Percentiles rank a stretch among this genome's conserved stretches.
These are phyloP conservation scores for Alitta virens DNA, from an alignment of 2,888 invertebrate species.

Conservation along the genomic window DNA sequence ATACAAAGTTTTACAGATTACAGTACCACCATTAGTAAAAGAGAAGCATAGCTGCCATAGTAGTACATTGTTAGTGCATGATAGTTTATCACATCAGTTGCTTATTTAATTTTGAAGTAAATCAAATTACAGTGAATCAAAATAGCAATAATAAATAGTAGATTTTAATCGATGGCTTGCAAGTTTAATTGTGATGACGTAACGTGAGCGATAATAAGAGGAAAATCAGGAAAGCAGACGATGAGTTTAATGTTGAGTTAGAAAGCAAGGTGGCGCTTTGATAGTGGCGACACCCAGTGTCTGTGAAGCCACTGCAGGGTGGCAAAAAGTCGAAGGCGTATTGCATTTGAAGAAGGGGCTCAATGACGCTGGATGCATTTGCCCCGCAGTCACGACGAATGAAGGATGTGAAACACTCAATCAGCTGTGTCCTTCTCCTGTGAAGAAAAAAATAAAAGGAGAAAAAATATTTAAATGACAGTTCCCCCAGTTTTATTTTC, in stretches of 20 bases:
- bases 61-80: too few species aligned
- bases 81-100: too few species aligned
- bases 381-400: constrained; percentile 16
- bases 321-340: constrained; percentile 28
- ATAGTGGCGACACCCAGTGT: not conserved
- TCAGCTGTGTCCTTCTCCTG: constrained; percentile 17
- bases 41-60: too few species aligned
- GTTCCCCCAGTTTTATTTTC: too few species aligned
- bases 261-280: not conserved
- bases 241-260: not conserved
- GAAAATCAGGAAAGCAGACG: not conserved
- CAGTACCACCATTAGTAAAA: too few species aligned
- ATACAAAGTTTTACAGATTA: too few species aligned
- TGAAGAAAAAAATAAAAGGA: not conserved
- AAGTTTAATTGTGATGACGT: too few species aligned
- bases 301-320: constrained; percentile 5
- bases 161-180: too few species aligned
- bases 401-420: constrained; percentile 17
- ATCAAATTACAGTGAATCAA: too few species aligned
- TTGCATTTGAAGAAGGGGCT: constrained; percentile 25
- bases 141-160: too few species aligned
- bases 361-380: constrained; percentile 13
- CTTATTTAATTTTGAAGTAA: too few species aligned
- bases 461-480: not conserved
- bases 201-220: too few species aligned